Percentiles rank a stretch among this genome's conserved stretches.
Evolutionary conservation across 2,113 vertebrate species (phyloP).

Genomic region (Bungarus multicinctus): DNA sequence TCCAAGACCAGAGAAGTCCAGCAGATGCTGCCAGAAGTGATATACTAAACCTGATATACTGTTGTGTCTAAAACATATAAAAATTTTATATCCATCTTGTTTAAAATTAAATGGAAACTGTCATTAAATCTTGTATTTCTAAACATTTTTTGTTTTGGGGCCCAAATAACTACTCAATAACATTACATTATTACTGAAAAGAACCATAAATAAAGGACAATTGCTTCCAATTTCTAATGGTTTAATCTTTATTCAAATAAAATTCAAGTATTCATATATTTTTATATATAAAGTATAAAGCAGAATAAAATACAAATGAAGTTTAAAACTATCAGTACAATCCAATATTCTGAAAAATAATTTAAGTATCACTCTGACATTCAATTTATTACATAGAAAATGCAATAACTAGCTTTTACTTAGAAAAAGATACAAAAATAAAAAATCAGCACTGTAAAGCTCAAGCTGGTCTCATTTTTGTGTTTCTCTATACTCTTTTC

Average conservation of each 20-base stretch:
- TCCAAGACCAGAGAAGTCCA: neutral
- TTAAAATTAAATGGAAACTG: neutral
- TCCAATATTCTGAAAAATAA: constrained; percentile 16
- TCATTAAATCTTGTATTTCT: neutral
- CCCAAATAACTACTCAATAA: neutral
- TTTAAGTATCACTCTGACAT: neutral
- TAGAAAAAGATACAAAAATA: neutral
- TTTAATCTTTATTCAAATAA: neutral
- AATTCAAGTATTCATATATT: constrained; percentile 15
- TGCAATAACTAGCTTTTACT: neutral
- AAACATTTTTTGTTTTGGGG: neutral
- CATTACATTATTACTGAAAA: neutral
- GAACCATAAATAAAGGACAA: constrained; percentile 2
- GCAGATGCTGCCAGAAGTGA: neutral
- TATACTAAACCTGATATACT: neutral
- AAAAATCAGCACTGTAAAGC: constrained; percentile 1
- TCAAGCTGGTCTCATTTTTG: neutral
- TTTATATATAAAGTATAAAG: constrained; percentile 13
- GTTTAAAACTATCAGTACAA: neutral
- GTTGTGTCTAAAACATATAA: neutral
- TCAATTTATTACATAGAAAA: constrained; percentile 32
- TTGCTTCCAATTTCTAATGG: neutral
- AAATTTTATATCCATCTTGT: neutral
- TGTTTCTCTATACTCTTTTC: neutral
- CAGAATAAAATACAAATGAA: neutral